Evolutionary conservation across 2,113 vertebrate genomes (phyloP).

Genomic region (Cyphomyrus discorhynchus): DNA sequence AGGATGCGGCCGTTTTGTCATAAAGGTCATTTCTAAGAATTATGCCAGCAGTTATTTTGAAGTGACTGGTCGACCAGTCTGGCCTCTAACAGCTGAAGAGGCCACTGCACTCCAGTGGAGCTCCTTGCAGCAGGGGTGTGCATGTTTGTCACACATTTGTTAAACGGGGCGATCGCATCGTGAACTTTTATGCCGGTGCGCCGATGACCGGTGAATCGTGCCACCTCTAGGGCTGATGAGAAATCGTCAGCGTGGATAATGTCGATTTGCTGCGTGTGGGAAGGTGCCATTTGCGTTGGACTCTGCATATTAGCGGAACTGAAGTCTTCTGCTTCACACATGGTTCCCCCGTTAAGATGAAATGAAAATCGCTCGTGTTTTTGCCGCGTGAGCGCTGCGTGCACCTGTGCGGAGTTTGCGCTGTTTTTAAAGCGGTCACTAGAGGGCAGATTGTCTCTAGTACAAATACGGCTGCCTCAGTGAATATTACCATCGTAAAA

Average conservation of each 20-base stretch:
- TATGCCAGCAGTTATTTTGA: constrained; percentile 25
- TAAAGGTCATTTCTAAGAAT: not conserved
- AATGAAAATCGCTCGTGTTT: not conserved
- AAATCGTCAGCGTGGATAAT: not conserved
- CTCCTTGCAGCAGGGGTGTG: not conserved
- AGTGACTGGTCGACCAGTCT: constrained; percentile 31
- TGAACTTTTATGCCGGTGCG: not conserved
- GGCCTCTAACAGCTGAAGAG: constrained; percentile 5
- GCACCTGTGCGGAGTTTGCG: not conserved
- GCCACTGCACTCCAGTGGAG: not conserved
- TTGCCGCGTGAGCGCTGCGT: not conserved
- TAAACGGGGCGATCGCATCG: not conserved
- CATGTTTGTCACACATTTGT: not conserved
- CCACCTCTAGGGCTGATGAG: not conserved
- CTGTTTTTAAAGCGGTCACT: not conserved
- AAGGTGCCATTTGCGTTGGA: not conserved
- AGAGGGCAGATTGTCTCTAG: not conserved
- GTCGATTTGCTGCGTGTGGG: not conserved
- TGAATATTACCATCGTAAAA: not conserved
- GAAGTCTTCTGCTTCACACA: not conserved
- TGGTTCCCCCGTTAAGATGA: not conserved
- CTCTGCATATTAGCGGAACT: not conserved
- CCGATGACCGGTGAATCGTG: not conserved
- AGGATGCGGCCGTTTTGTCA: not conserved
- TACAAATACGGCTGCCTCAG: not conserved